A percentile compares a stretch with the other conserved stretches of the same genome.
Evolutionary conservation across 2,113 vertebrate species (phyloP).

Genomic region (Cyprinodon tularosa): DNA sequence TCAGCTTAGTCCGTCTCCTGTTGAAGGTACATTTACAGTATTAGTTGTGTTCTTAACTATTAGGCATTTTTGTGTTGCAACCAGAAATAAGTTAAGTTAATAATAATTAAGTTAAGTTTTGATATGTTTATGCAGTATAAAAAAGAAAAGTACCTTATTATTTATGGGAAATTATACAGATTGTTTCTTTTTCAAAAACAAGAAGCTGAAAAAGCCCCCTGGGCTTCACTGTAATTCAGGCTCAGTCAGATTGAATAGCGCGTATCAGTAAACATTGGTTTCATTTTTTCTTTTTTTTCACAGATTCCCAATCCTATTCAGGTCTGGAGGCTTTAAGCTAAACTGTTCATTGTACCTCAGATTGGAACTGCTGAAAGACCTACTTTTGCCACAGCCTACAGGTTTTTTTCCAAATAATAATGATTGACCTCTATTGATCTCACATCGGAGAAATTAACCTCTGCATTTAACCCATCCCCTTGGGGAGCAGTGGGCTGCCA

Average conservation of each 20-base stretch:
- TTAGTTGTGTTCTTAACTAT: not conserved
- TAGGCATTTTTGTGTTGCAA: not conserved
- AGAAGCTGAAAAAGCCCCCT: not conserved
- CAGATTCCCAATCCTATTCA: not conserved
- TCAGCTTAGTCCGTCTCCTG: constrained; percentile 25
- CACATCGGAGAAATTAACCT: too few relatives aligned
- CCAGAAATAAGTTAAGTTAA: not conserved
- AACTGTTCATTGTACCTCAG: not conserved
- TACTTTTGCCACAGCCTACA: not conserved
- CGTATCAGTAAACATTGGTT: not conserved
- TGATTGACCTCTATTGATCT: too few relatives aligned
- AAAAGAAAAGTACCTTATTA: not conserved
- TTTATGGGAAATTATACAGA: not conserved
- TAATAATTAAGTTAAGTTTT: not conserved
- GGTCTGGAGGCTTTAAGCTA: not conserved
- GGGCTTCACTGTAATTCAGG: not conserved
- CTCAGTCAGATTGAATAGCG: not conserved
- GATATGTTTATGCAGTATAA: not conserved
- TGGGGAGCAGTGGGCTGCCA: too few relatives aligned
- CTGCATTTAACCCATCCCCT: too few relatives aligned
- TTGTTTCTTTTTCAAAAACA: not conserved
- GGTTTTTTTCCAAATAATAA: too few relatives aligned
- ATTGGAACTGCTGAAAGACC: not conserved
- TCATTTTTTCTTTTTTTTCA: not conserved
- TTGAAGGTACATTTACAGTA: constrained; percentile 41